Conservation (phyloP, 2,797 vertebrate species). For the Eurystomus glaucurus region DNA sequence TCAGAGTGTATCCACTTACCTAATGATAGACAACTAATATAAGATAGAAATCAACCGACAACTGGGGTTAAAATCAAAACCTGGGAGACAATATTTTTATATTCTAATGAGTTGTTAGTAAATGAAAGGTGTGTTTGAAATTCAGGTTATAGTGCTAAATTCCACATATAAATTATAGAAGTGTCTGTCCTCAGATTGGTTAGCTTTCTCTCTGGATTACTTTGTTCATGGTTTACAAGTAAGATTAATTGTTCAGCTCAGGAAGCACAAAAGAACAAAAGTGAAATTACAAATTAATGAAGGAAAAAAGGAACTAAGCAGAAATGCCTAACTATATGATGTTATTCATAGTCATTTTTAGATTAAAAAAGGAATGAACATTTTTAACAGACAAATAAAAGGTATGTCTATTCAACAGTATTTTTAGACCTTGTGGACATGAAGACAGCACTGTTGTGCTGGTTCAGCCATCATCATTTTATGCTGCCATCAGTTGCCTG, state of each 20-base stretch:
- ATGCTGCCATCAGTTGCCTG: too few species aligned
- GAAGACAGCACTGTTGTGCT: neutral
- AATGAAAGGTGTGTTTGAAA: neutral
- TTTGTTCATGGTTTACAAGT: neutral
- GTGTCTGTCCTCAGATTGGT: neutral
- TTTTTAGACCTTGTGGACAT: neutral
- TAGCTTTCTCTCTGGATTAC: neutral
- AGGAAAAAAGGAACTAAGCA: neutral
- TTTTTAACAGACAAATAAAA: neutral
- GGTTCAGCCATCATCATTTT: too few species aligned
- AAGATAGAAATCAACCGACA: neutral
- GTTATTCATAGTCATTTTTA: neutral
- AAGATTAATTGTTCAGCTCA: neutral
- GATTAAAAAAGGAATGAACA: neutral
- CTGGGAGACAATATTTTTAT: neutral
- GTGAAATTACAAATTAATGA: neutral
- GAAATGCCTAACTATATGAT: neutral
- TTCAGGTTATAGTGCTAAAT: neutral
- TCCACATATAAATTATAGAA: neutral
- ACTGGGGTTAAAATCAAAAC: neutral
- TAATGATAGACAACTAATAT: neutral
- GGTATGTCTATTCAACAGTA: rapidly evolving
- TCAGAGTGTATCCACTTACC: neutral
- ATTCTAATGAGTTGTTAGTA: neutral
- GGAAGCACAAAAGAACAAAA: neutral